These are phyloP conservation scores for Xiphophorus birchmanni DNA, from an alignment of 2,797 vertebrate genomes.

Conservation along the genomic window DNA sequence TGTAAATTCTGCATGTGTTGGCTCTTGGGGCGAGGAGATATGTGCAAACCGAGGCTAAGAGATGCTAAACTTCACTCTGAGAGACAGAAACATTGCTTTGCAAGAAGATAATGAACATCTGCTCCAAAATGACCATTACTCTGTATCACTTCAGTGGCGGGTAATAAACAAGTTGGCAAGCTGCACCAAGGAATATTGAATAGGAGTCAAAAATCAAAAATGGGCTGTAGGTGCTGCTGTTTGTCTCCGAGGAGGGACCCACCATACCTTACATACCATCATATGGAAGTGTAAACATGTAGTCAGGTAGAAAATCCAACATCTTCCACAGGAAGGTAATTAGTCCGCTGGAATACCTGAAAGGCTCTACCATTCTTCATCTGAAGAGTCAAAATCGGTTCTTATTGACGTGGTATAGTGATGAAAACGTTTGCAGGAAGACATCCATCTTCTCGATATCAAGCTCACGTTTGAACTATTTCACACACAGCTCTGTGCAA, in stretches of 20 bases:
- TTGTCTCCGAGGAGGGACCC: not conserved
- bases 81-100: not conserved
- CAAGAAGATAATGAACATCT: constrained; percentile 4
- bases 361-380: not conserved
- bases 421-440: not conserved
- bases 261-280: not conserved
- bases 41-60: not conserved
- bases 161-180: not conserved
- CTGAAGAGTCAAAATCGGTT: too few relatives aligned
- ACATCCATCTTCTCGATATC: not conserved
- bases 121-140: not conserved
- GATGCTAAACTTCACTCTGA: not conserved
- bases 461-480: not conserved
- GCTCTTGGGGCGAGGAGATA: constrained; percentile 3
- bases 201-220: not conserved
- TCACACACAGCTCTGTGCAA: not conserved
- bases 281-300: not conserved
- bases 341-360: not conserved
- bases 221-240: not conserved
- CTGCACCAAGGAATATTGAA: not conserved
- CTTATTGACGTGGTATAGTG: not conserved
- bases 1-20: constrained; percentile 15
- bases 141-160: not conserved
- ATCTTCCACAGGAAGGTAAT: not conserved
- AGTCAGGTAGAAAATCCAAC: not conserved